Evolutionary conservation across 2,888 invertebrate species (phyloP).

Genomic region (Nezara viridula): DNA sequence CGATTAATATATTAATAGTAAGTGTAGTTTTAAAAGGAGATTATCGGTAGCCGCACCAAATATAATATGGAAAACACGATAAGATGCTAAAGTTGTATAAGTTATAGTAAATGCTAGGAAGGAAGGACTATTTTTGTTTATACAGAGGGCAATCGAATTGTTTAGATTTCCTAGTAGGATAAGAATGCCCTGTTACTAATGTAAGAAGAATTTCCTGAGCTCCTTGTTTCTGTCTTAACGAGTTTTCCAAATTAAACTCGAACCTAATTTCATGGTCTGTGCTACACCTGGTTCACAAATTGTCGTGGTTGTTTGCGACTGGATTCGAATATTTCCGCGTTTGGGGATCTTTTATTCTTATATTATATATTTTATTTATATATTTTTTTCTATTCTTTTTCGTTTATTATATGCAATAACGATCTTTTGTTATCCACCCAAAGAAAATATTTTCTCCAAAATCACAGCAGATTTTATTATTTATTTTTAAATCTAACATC

Average conservation of each 20-base stretch:
- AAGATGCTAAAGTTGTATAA: no score
- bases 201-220: background rate
- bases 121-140: background rate
- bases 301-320: background rate
- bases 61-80: background rate
- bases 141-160: background rate
- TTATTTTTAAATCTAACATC: no score
- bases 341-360: background rate
- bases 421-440: no score
- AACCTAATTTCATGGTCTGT: constrained; percentile 19
- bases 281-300: background rate
- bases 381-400: no score
- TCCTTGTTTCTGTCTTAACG: background rate
- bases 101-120: background rate
- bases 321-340: background rate
- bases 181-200: background rate
- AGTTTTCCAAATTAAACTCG: constrained; percentile 11
- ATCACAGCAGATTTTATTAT: no score
- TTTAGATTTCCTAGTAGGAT: background rate
- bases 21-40: background rate
- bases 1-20: background rate
- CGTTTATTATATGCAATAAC: no score
- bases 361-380: no score
- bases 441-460: no score
- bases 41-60: background rate